Evolutionary conservation across 92 coral and sea anemone species (phyloP).

Genomic region (Porites rus): DNA sequence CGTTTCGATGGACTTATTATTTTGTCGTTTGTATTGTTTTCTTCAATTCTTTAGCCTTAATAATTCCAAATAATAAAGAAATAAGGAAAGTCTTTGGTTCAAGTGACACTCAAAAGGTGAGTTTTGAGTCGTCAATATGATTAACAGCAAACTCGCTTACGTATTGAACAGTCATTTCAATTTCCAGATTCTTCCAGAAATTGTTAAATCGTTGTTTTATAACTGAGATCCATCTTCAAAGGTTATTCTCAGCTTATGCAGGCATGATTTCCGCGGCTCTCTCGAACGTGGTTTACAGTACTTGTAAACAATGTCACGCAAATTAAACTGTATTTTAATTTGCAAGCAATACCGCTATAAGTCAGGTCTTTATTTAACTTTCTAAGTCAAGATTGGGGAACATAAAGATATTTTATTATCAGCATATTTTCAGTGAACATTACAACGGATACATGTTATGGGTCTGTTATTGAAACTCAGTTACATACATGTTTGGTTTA

Average conservation of each 20-base stretch:
- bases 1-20: no score
- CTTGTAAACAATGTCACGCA: conserved; percentile 5
- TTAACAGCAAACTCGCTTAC: no score
- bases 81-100: no score
- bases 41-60: no score
- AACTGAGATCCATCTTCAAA: neutral
- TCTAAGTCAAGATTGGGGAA: conserved; percentile 7
- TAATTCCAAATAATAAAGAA: no score
- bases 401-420: conserved; percentile 27
- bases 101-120: no score
- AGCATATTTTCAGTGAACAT: conserved; percentile 18
- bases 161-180: conserved; percentile 3
- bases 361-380: neutral
- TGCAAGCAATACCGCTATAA: conserved; percentile 10
- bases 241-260: conserved; percentile 4
- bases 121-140: no score
- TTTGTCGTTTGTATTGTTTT: no score
- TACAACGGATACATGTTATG: conserved; percentile 22
- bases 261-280: conserved; percentile 8
- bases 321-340: conserved; percentile 6
- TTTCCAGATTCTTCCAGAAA: conserved; percentile 5
- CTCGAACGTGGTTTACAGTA: neutral
- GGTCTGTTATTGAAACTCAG: conserved; percentile 11
- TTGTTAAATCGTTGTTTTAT: conserved; percentile 12
- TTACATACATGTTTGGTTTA: neutral